Percentiles rank a stretch among this genome's conserved stretches.
Evolutionary conservation across 2,797 vertebrate genomes (phyloP).

Genomic region (Helicolenus hilgendorfi): DNA sequence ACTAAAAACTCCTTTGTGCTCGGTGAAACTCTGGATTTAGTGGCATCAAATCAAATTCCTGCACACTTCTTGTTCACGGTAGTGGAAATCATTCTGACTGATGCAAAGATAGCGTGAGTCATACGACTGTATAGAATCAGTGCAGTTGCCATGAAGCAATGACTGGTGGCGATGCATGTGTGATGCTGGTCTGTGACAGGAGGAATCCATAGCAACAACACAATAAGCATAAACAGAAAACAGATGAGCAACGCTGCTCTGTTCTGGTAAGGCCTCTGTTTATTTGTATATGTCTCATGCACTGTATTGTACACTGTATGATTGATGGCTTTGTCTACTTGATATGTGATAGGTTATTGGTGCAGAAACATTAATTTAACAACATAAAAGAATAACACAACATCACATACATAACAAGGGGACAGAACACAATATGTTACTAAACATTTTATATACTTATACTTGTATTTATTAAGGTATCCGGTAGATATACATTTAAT

Average conservation of each 20-base stretch:
- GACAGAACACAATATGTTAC: not conserved
- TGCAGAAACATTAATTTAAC: not conserved
- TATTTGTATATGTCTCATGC: not conserved
- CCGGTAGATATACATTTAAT: not conserved
- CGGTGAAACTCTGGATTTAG: not conserved
- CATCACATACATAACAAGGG: not conserved
- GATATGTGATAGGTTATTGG: not conserved
- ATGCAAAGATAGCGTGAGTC: constrained; percentile 53
- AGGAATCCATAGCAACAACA: constrained; percentile 74
- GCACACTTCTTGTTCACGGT: not conserved
- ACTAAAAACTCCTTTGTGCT: not conserved
- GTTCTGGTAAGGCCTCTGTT: not conserved
- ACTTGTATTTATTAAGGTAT: not conserved
- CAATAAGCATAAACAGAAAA: constrained; percentile 40
- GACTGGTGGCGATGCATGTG: constrained; percentile 9
- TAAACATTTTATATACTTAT: not conserved
- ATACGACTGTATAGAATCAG: constrained; percentile 6
- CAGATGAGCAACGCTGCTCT: not conserved
- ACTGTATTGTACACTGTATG: not conserved
- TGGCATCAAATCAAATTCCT: constrained; percentile 1
- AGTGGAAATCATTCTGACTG: not conserved
- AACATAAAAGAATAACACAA: not conserved
- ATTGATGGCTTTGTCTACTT: not conserved
- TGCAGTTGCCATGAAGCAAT: constrained; percentile 36
- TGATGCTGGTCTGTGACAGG: constrained; percentile 43